phyloP scores from a whole-genome alignment of 2,888 invertebrate species.

The Phaonia tiefii region DNA sequence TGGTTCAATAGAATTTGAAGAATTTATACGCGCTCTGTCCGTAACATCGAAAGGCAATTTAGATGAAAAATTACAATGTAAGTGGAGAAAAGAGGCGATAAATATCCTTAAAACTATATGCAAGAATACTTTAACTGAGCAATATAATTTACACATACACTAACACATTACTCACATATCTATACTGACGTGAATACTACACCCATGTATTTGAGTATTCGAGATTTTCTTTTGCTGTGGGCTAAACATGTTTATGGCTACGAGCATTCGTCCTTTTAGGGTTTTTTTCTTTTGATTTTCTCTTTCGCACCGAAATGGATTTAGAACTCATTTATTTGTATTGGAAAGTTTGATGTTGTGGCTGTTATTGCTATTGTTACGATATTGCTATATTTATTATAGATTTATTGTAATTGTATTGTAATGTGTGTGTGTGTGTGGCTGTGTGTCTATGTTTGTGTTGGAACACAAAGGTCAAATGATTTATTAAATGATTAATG shows the following conservation, averaged over 20 bases:
- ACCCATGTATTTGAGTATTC: slow-evolving; percentile 30
- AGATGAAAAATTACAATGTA: slow-evolving; percentile 99
- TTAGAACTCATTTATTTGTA: too few relatives aligned
- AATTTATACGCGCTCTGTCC: slow-evolving; percentile 98
- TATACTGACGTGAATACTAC: not conserved
- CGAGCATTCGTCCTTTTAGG: not conserved
- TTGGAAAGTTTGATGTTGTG: slow-evolving; percentile 25
- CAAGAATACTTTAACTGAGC: not conserved
- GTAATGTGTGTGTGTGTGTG: slow-evolving; percentile 1
- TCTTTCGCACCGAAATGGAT: not conserved
- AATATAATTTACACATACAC: not conserved
- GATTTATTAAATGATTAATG: slow-evolving; percentile 54
- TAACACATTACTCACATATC: not conserved
- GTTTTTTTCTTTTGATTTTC: not conserved
- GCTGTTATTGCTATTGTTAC: slow-evolving; percentile 45
- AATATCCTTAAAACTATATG: slow-evolving; percentile 19
- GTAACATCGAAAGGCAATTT: slow-evolving; percentile 99
- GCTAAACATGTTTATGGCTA: too few relatives aligned
- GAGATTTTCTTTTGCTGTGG: slow-evolving; percentile 1
- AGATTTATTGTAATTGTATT: slow-evolving; percentile 57
- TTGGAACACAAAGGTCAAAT: slow-evolving; percentile 45
- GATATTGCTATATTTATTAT: slow-evolving; percentile 42
- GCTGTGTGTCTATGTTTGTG: slow-evolving; percentile 2
- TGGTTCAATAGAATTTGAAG: slow-evolving; percentile 99
- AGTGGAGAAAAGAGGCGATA: slow-evolving; percentile 81